Base-by-base conservation (phyloP, 2,797 vertebrate species). In the Molossus molossus region DNA sequence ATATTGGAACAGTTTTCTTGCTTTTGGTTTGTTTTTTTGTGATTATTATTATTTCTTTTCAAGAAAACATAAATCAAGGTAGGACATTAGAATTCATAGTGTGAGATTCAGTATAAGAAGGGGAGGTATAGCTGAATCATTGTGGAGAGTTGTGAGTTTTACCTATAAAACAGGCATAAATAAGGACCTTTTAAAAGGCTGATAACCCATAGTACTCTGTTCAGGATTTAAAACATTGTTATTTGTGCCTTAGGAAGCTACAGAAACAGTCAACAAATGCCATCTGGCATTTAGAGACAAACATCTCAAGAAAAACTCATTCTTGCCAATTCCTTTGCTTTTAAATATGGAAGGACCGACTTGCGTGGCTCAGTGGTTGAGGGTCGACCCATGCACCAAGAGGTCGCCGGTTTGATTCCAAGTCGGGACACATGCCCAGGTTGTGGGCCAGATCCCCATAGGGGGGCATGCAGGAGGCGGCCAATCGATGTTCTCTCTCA, bases 1-100 rank as follows among this genome's bases (percentile, higher is more conserved):
- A 72, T 45, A n/a, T 62, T 29, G 33, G 33, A 93, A 72, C 2
- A 62, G 8, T 82, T 90, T 81, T 2, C 21, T 91, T 85, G 21
- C 27, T 94, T 91, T 86, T 9, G 10, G 17, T 81, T 86, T 11
- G 3, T 79, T 76, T 67, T 7, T 93, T 75, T 64, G 50, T 64
- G 90, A 86, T 62, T 40, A 15, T 83, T 91, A 57, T 29, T 89
- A 23, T 20, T 84, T 12, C 4, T 88, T 70, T 82, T 45, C 15
- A 86, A 92, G 62, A 94, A 87, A 86, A 67, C 2, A 29, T 53
- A 87, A 83, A 58, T 84, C 20, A 53, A 87, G 37, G n/a, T 40
- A 92, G 55, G 53, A 57, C 21, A 57, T 57, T 77, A 40, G 21
- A 50, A 18, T 92, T 57, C 14, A 37, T 1, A 25, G 21, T 27